These are phyloP conservation scores for Porites evermanni DNA, from an alignment of 92 coral and sea anemone genomes.

Conservation along the genomic window DNA sequence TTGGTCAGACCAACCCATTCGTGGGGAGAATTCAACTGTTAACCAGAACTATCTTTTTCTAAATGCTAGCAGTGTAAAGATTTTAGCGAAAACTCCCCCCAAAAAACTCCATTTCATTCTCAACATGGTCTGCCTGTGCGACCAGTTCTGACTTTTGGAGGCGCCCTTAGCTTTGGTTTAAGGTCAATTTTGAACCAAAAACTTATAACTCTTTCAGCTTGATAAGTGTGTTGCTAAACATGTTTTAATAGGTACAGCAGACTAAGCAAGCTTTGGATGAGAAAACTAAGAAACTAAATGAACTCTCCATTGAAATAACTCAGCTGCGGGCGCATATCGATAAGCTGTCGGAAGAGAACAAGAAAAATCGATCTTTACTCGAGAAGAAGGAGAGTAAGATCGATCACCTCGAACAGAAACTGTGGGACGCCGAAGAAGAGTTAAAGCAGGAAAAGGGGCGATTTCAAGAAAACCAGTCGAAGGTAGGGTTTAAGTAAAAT, in stretches of 20 bases:
- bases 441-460: conserved; percentile 26
- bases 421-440: conserved; percentile 20
- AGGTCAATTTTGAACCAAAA: too few species aligned
- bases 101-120: too few species aligned
- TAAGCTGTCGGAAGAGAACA: conserved; percentile 62
- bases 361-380: conserved; percentile 55
- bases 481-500: background rate
- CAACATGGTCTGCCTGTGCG: too few species aligned
- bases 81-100: too few species aligned
- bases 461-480: background rate
- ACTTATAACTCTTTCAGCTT: too few species aligned
- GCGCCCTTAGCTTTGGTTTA: too few species aligned
- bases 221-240: background rate
- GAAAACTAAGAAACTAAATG: conserved; percentile 54
- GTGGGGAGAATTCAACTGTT: too few species aligned
- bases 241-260: conserved; percentile 37
- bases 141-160: too few species aligned
- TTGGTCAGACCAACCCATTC: too few species aligned
- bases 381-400: conserved; percentile 66
- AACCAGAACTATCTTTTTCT: too few species aligned
- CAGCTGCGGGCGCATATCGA: conserved; percentile 69
- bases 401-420: conserved; percentile 62
- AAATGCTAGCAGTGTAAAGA: too few species aligned
- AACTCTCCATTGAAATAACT: conserved; percentile 61
- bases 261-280: conserved; percentile 47